phyloP scores from a whole-genome alignment of 2,888 invertebrate genomes.

The Eilema depressum region DNA sequence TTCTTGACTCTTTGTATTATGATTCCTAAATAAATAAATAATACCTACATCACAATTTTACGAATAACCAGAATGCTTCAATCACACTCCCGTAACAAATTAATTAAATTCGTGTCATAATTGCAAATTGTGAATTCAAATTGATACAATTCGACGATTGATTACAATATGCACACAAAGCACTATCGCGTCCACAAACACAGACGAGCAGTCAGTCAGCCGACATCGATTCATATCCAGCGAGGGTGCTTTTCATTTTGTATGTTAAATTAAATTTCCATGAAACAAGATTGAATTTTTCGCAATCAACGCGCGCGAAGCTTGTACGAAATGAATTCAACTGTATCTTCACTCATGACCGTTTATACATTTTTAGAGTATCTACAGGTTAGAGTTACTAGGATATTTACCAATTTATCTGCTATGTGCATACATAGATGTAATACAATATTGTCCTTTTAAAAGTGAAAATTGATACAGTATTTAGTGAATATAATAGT shows the following conservation, averaged over 20 bases:
- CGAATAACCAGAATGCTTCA: constrained; percentile 41
- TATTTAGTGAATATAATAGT: constrained; percentile 12
- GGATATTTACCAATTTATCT: background rate
- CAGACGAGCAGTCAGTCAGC: constrained; percentile 81
- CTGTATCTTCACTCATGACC: constrained; percentile 49
- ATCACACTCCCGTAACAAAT: constrained; percentile 70
- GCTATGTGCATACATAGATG: background rate
- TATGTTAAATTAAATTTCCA: constrained; percentile 87
- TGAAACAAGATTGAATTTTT: constrained; percentile 87
- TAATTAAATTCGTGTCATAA: constrained; percentile 81
- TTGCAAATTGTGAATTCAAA: constrained; percentile 83
- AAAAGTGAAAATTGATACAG: background rate
- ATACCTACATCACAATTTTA: background rate
- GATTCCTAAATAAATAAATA: background rate
- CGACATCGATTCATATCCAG: constrained; percentile 84
- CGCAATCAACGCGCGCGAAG: constrained; percentile 81
- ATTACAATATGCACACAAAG: constrained; percentile 85
- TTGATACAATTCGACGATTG: constrained; percentile 83
- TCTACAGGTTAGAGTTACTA: constrained; percentile 19
- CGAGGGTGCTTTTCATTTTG: constrained; percentile 85
- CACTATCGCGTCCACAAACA: constrained; percentile 81
- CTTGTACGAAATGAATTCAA: constrained; percentile 67
- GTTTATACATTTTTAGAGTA: constrained; percentile 32
- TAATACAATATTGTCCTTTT: background rate
- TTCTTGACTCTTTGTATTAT: background rate